Base-by-base conservation (phyloP, 2,113 vertebrate species). In the Calyptommatus sinebrachiatus region DNA sequence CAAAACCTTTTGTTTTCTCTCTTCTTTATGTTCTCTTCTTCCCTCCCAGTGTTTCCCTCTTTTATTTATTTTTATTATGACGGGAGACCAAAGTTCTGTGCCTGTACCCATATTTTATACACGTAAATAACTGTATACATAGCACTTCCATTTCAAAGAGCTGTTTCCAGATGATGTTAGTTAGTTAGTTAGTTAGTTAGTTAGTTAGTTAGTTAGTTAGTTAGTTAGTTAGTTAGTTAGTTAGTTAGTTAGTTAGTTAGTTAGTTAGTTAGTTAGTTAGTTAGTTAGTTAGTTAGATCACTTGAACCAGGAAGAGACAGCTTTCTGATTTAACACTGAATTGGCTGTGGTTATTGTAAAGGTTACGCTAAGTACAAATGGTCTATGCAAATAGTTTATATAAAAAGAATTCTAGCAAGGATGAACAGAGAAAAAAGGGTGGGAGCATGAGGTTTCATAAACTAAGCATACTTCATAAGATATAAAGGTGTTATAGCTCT, bases 401-500 rank as follows among this genome's bases (percentile, higher is more conserved):
- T 63, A 80, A 86, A 75, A 71, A n/a, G 35, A 41, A 41, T 41
- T 41, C 2, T 41, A 41, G 35, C 35, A 41, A 41, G 35, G 35
- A 41, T 41, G 35, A 41, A 41, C 35, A 41, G 35, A 41, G 5
- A 41, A 41, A 41, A 41, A 41, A 41, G 5, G 35, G 5, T 41
- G 35, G 35, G 5, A 41, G 35, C 35, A 41, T 41, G 5, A 41
- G 35, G 3, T 41, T 41, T 41, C 35, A 41, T 41, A 41, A 41
- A 41, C 35, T 41, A 41, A 41, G 5, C 35, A 41, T 41, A 41
- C 5, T 41, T 41, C 35, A 41, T 41, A 41, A 41, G 35, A 41
- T 41, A 41, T 5, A 41, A 41, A 41, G 35, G 35, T 41, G 35
- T 80, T 84, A 63, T 77, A 48, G 61, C 20, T 26, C 50, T 88